Conservation (phyloP, 1,140 invertebrate species). For the Drosophila bipectinata region DNA sequence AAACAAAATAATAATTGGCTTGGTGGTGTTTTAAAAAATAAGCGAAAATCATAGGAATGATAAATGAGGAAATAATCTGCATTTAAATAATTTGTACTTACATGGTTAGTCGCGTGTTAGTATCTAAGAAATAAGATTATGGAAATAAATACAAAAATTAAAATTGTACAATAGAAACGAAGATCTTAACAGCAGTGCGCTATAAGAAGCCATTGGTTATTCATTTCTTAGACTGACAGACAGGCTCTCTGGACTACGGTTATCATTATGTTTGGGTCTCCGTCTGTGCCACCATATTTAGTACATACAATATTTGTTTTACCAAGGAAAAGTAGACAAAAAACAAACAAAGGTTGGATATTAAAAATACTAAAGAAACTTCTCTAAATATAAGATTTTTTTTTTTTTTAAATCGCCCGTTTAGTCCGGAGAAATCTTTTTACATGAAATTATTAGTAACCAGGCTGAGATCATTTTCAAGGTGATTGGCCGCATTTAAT, state of each 20-base stretch:
- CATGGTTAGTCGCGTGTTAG: constrained; percentile 80
- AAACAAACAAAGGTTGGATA: not conserved
- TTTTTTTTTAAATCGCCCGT: constrained; percentile 10
- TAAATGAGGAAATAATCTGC: constrained; percentile 7
- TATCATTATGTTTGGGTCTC: constrained; percentile 36
- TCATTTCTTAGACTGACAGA: constrained; percentile 28
- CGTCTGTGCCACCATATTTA: constrained; percentile 15
- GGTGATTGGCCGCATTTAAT: constrained; percentile 77
- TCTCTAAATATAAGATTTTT: not conserved
- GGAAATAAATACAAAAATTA: constrained; percentile 63
- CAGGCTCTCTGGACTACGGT: constrained; percentile 2
- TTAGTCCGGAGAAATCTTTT: constrained; percentile 30
- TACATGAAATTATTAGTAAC: constrained; percentile 83
- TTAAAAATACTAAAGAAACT: constrained; percentile 15
- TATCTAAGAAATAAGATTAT: constrained; percentile 73
- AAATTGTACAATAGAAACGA: constrained; percentile 56
- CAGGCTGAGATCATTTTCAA: constrained; percentile 76
- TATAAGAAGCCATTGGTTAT: constrained; percentile 34
- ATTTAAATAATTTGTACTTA: constrained; percentile 69
- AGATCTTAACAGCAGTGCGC: constrained; percentile 45
- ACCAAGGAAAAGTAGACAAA: constrained; percentile 36
- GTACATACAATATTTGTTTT: constrained; percentile 15
- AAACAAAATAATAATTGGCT: constrained; percentile 19
- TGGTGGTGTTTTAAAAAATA: not conserved
- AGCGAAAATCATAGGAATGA: constrained; percentile 1